These are phyloP conservation scores for Mesopsocus fuscifrons DNA, from an alignment of 2,888 invertebrate species.

Conservation along the genomic window DNA sequence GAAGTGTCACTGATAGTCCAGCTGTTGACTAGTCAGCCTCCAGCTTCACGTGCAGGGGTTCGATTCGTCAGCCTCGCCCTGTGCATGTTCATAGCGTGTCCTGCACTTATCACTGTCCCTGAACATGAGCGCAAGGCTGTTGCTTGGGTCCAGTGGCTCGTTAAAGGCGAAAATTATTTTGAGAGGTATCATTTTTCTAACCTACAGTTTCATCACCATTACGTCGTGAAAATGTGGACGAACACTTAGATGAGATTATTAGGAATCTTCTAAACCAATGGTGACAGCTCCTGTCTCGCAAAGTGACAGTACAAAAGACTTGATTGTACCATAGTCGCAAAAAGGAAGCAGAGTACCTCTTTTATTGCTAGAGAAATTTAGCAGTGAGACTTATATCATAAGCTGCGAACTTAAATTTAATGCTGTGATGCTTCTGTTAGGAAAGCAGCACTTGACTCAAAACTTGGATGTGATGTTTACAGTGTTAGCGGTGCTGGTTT, in stretches of 20 bases:
- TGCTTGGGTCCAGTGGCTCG: conserved; percentile 88
- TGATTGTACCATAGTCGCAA: no score
- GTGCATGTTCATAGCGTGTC: conserved; percentile 88
- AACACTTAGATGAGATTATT: conserved; percentile 9
- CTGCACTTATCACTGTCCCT: conserved; percentile 51
- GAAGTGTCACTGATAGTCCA: conserved; percentile 70
- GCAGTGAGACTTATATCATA: no score
- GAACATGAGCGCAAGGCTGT: conserved; percentile 73
- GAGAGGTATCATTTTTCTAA: conserved; percentile 35
- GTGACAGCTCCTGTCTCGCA: no score
- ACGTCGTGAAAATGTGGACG: not conserved
- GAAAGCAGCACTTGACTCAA: no score
- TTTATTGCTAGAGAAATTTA: no score
- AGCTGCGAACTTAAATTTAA: no score
- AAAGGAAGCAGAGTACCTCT: no score
- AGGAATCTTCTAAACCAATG: conserved; percentile 1
- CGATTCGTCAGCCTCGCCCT: conserved; percentile 82
- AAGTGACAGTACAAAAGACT: no score
- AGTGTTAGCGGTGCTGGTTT: conserved; percentile 64
- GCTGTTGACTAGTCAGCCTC: conserved; percentile 71
- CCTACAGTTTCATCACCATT: no score
- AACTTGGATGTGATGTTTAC: no score
- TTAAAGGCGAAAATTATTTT: conserved; percentile 75
- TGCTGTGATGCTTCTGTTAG: no score
- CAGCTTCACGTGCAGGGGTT: conserved; percentile 79